Evolutionary conservation across 2,113 vertebrate genomes (phyloP).

Genomic region (Piprites chloris): DNA sequence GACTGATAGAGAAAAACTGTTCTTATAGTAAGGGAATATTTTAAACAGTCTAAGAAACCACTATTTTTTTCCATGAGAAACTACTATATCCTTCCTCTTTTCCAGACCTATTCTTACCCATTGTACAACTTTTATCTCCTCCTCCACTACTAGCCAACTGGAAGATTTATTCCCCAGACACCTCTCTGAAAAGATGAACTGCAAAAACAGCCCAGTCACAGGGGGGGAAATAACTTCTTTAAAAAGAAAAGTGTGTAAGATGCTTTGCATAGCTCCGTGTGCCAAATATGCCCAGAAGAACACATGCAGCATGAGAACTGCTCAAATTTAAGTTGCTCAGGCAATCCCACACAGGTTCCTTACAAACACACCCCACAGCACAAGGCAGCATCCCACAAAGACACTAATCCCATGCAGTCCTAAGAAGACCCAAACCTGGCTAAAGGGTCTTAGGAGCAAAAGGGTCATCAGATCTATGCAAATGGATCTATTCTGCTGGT

Average conservation of each 20-base stretch:
- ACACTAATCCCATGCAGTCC: background rate
- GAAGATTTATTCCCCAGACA: background rate
- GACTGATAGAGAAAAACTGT: background rate
- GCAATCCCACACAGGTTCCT: background rate
- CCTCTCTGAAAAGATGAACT: background rate
- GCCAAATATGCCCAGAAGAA: rapidly evolving
- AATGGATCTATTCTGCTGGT: background rate
- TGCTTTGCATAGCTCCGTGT: background rate
- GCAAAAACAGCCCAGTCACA: background rate
- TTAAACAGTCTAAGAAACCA: background rate
- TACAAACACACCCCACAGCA: background rate
- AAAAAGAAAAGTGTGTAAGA: background rate
- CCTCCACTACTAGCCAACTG: background rate
- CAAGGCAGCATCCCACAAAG: background rate
- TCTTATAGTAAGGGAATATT: background rate
- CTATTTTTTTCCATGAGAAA: background rate
- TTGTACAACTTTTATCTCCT: background rate
- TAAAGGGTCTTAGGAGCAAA: background rate
- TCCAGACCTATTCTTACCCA: background rate
- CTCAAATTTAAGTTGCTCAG: background rate
- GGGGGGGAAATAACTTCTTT: background rate
- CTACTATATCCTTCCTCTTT: background rate
- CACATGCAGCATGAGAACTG: background rate
- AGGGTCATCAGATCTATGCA: background rate
- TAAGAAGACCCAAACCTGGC: background rate